These are phyloP conservation scores for Anabas testudineus DNA, from an alignment of 2,797 vertebrate genomes.

Conservation along the genomic window DNA sequence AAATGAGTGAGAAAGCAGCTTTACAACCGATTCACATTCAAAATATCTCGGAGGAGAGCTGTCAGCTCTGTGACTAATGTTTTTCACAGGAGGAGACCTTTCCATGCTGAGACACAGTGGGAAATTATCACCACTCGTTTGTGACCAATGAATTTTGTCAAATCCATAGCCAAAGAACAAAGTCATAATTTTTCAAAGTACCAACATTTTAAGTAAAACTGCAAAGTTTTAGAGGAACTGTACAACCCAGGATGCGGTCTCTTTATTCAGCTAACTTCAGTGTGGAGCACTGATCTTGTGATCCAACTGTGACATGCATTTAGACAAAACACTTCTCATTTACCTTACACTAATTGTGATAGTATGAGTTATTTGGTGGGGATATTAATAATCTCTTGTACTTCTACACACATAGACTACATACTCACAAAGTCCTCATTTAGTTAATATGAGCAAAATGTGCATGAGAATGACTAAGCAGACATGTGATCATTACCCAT, in stretches of 20 bases:
- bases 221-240: neutral
- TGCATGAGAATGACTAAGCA: neutral
- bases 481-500: neutral
- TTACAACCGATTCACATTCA: neutral
- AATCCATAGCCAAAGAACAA: too few species aligned
- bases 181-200: neutral
- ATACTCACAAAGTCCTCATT: too few species aligned
- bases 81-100: neutral
- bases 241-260: neutral
- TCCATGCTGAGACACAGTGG: neutral
- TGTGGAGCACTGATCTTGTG: neutral
- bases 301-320: neutral
- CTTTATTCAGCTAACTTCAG: neutral
- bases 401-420: too few species aligned
- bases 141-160: neutral
- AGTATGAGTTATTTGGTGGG: neutral
- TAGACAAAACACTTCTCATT: neutral
- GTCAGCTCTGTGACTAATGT: neutral
- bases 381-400: neutral
- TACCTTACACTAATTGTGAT: neutral
- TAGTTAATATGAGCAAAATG: neutral
- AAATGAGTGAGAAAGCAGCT: neutral
- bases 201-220: neutral
- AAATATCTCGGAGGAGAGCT: neutral
- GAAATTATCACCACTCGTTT: neutral